Evolutionary conservation across 2,797 vertebrate genomes (phyloP).

Genomic region (Peromyscus nudipes): DNA sequence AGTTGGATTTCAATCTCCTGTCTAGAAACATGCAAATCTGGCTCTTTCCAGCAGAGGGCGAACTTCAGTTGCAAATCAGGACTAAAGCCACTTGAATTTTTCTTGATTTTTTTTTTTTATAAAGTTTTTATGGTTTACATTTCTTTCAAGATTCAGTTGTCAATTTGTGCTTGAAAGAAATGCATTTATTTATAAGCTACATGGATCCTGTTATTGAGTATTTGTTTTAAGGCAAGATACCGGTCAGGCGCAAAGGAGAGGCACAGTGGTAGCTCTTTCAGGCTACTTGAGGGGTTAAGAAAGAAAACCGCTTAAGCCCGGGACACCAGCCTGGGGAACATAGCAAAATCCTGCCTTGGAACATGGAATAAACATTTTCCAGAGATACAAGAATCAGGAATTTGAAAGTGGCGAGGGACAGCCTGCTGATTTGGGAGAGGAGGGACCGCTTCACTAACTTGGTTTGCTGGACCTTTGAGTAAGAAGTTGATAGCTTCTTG

Average conservation of each 20-base stretch:
- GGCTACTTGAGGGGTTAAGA: neutral
- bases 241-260: neutral
- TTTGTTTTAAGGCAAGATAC: neutral
- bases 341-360: too few relatives aligned
- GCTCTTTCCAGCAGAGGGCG: constrained; percentile 86
- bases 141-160: constrained; percentile 47
- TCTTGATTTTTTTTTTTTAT: neutral
- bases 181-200: constrained; percentile 1
- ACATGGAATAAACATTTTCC: neutral
- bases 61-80: constrained; percentile 47
- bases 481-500: neutral
- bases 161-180: neutral
- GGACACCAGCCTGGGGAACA: neutral
- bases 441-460: neutral
- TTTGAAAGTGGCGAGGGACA: neutral
- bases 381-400: constrained; percentile 16
- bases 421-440: neutral
- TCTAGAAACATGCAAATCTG: neutral
- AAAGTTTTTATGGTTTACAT: constrained; percentile 28
- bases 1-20: neutral
- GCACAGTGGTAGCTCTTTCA: neutral
- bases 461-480: neutral
- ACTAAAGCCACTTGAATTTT: neutral
- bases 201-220: neutral
- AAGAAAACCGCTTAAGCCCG: neutral